Evolutionary conservation across 2,888 invertebrate genomes (phyloP), one percentile per base, ranked within the genome.

Genomic region (Xestia rhomboidea): DNA sequence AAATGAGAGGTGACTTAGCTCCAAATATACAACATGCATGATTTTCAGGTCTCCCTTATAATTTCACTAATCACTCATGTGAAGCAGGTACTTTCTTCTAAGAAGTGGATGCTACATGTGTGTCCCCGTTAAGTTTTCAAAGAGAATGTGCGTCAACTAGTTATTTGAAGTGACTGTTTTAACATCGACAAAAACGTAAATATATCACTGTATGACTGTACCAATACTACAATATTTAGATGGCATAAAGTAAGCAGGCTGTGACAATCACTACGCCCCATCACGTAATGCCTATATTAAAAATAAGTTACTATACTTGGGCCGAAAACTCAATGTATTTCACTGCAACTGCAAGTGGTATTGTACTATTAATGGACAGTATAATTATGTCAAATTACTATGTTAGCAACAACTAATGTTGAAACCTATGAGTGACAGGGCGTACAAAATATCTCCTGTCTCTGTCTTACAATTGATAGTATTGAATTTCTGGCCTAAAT

Each of bases 131-230:
- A 64, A 41, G 21, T 41, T 30, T 46, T 38, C 18, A 66, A 57
- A 49, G 62, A 49, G 38, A 68, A 66, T 60, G 73, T 84, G 82
- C 24, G 21, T 84, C 66, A 68, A 62, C 30, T 63, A 71, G 38
- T 68, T 66, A 70, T 41, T 44, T 83, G 38, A 68, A 8, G 34
- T 80, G 54, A 75, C 41, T 67, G 27, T 41, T 57, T 49, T 54
- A 46, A 83, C 69, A 81, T 76, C 34, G 51, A 73, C 51, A 76
- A 64, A 51, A 34, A 46, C 30, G n/a, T 69, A 69, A 73, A 72
- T 74, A 82, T 73, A 82, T 73, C 76, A 85, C 74, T 83, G 76
- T 77, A 74, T 70, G 73, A 85, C 74, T 83, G 76, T 76, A 74
- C 27, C 63, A 77, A 81, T 67, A 74, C 63, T 76, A 76, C 15